Conservation (phyloP, 2,797 vertebrate species). For the Darevskia nairensis region DNA sequence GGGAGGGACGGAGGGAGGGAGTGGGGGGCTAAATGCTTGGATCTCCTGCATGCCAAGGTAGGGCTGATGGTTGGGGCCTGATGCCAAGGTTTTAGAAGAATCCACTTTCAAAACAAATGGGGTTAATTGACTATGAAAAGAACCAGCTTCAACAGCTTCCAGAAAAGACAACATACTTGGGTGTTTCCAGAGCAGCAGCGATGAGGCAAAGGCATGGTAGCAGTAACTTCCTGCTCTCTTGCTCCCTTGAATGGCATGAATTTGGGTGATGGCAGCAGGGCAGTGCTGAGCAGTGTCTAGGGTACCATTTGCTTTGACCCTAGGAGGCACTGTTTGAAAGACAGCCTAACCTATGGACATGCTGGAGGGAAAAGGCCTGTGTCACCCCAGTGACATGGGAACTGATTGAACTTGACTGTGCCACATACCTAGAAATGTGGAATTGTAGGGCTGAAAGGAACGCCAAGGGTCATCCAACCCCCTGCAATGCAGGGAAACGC, state of each 20-base stretch:
- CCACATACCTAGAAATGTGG: no score
- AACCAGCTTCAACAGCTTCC: constrained; percentile 51
- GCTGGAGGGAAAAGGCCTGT: no score
- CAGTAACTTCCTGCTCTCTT: neutral
- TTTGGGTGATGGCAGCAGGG: neutral
- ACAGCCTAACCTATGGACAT: no score
- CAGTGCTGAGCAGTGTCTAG: neutral
- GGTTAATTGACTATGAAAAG: constrained; percentile 63
- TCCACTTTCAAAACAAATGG: constrained; percentile 60
- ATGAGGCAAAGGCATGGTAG: neutral
- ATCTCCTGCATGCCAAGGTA: constrained; percentile 46
- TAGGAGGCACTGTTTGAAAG: no score
- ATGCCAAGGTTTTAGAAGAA: constrained; percentile 63
- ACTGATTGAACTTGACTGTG: no score
- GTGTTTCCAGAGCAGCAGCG: constrained; percentile 39
- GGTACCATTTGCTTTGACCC: no score
- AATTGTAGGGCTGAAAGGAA: no score
- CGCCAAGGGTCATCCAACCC: no score
- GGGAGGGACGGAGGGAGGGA: neutral
- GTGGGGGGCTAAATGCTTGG: constrained; percentile 46
- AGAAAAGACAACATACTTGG: constrained; percentile 32
- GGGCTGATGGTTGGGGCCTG: constrained; percentile 53
- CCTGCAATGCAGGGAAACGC: no score
- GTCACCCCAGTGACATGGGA: no score
- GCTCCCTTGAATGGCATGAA: neutral